These are phyloP conservation scores for Peucedramus taeniatus DNA, from an alignment of 2,113 vertebrate genomes.

Conservation along the genomic window DNA sequence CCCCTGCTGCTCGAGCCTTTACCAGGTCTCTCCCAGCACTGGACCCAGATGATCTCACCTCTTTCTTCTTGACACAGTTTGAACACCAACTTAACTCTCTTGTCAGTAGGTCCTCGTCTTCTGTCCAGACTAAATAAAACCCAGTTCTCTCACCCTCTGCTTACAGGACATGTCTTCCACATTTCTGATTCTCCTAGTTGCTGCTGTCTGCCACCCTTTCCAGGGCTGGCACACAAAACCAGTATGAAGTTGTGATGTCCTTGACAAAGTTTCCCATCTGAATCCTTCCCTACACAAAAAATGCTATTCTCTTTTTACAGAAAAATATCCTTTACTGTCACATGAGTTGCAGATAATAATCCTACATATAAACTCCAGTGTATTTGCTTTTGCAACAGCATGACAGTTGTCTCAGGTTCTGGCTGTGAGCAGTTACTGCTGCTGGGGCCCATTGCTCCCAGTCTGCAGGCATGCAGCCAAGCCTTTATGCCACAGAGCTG, in stretches of 20 bases:
- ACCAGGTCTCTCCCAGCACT: no score
- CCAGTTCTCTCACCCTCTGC: neutral
- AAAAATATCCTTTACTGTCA: neutral
- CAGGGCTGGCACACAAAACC: neutral
- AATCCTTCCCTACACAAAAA: neutral
- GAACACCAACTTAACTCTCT: neutral
- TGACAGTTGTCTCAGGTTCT: neutral
- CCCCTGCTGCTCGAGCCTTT: accelerated
- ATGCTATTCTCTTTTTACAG: neutral
- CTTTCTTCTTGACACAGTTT: neutral
- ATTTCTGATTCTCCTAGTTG: neutral
- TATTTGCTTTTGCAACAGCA: neutral
- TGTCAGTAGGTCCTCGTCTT: neutral
- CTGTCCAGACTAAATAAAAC: neutral
- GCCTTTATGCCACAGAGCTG: neutral
- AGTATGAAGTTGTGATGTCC: neutral
- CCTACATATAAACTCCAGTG: neutral
- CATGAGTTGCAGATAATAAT: neutral
- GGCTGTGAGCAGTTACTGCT: neutral
- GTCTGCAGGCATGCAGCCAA: neutral
- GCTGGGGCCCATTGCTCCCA: neutral
- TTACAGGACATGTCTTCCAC: accelerated
- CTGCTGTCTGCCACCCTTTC: neutral
- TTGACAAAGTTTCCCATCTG: neutral
- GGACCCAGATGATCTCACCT: neutral